phyloP scores from a whole-genome alignment of 1,140 invertebrate genomes.

The Conopomorpha cramerella region DNA sequence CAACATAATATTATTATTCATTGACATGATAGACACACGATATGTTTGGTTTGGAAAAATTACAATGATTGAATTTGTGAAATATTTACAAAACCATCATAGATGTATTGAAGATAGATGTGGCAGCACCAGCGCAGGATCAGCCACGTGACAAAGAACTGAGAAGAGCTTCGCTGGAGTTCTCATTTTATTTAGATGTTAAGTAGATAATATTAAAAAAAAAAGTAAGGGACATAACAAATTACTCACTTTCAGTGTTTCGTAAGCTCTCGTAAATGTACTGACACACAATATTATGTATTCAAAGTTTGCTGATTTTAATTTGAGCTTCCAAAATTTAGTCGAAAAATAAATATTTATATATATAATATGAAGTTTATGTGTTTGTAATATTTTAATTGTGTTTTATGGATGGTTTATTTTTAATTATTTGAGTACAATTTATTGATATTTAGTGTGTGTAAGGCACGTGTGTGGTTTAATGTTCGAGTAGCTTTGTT shows the following conservation, averaged over 20 bases:
- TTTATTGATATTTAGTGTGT: constrained; percentile 19
- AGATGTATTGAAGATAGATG: too few species aligned
- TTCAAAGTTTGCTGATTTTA: not conserved
- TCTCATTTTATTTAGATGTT: too few species aligned
- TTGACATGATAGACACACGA: not conserved
- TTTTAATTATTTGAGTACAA: not conserved
- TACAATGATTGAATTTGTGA: not conserved
- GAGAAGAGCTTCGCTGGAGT: too few species aligned
- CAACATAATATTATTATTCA: not conserved
- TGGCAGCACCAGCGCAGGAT: too few species aligned
- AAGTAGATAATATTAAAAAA: too few species aligned
- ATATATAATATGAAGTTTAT: not conserved
- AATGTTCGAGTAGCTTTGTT: constrained; percentile 38
- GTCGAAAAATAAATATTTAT: not conserved
- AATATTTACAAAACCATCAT: not conserved
- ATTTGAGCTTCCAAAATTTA: not conserved
- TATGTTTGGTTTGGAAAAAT: not conserved
- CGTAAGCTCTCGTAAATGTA: too few species aligned
- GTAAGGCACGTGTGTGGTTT: constrained; percentile 28
- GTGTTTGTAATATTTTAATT: not conserved
- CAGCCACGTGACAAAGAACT: too few species aligned
- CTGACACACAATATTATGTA: not conserved
- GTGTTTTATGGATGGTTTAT: not conserved
- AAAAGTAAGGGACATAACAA: too few species aligned
- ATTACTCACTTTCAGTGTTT: too few species aligned